phyloP scores from a whole-genome alignment of 2,113 vertebrate genomes.

The Agapornis roseicollis region DNA sequence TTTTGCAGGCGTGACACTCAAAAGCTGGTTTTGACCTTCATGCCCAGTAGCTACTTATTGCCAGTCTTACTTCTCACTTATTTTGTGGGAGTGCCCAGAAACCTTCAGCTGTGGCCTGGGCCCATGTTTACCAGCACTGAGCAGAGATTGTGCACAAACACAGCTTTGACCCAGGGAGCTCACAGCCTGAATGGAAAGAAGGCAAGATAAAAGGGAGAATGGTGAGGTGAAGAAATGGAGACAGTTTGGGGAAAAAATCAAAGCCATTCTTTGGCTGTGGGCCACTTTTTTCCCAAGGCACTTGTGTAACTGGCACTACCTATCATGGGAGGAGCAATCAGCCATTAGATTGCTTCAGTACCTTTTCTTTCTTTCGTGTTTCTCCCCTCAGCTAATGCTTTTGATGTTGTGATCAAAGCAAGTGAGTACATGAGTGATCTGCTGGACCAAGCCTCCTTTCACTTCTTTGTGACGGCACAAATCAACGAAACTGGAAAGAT shows the following conservation, averaged over 20 bases:
- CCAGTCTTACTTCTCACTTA: background rate
- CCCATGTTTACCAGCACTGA: background rate
- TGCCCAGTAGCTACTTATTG: background rate
- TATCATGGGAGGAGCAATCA: background rate
- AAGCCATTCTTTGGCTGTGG: background rate
- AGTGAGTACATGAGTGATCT: conserved; percentile 83
- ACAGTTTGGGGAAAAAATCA: background rate
- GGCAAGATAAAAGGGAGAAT: background rate
- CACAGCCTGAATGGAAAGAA: background rate
- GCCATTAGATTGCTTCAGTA: background rate
- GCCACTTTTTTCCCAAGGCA: background rate
- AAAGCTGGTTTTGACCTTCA: background rate
- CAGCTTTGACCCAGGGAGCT: background rate
- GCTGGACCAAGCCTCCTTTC: conserved; percentile 89
- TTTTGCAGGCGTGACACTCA: background rate
- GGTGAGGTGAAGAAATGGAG: background rate
- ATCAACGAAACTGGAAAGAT: conserved; percentile 84
- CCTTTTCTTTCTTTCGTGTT: background rate
- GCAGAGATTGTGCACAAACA: background rate
- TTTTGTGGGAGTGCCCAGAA: background rate
- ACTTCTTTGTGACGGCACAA: conserved; percentile 89
- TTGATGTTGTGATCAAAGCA: conserved; percentile 72
- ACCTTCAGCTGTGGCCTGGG: background rate
- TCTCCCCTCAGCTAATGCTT: conserved; percentile 74
- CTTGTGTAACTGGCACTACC: background rate